Base-by-base conservation (phyloP, 2,797 vertebrate species). In the Hemibagrus guttatus region DNA sequence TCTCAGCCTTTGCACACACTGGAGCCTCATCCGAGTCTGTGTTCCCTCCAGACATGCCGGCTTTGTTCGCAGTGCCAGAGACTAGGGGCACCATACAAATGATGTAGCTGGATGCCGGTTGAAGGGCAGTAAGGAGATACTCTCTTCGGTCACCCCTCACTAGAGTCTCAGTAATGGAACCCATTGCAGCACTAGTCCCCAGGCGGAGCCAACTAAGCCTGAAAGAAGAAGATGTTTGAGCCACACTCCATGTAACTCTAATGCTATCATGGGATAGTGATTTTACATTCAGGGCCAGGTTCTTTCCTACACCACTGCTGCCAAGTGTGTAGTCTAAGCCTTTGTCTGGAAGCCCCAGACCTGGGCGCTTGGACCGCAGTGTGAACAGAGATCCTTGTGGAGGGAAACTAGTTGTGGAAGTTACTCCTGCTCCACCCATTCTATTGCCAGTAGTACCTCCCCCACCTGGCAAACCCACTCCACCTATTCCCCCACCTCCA, bases 111-210 rank as follows among this genome's bases (percentile, higher is more conserved):
- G 97, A 97, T 85, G 94, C 95, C 52, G 97, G 97, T 79, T 98
- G 97, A 90, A 98, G 91, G 23, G 97, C 95, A 0, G 96, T 97
- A 39, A 98, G 95, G 56, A 98, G 93, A 92, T 98, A 98, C 90
- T 98, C 97, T 0, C 97, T 95, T 66, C 96, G 96, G 86, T 98
- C 97, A 0, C 97, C 97, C 71, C 96, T 94, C 56, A 98, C 97
- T 84, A 98, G 93, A 0, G 97, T 98, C 94, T 98, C 97, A 2
- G 97, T 98, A 89, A 98, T 98, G 28, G 97, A 97, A 16, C 97
- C 97, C 90, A 97, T 96, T 3, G 96, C 95, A 0, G 96, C 96
- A 81, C 96, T 97, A 81, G 95, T 96, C 39, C 97, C 97, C 13
- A 97, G 93, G 42, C 97, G 96, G 1, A 98, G 93, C 98, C 98